Percentiles rank a stretch among this genome's conserved stretches.
Evolutionary conservation across 2,888 invertebrate genomes (phyloP).

Genomic region (Cremastinae sp.): DNA sequence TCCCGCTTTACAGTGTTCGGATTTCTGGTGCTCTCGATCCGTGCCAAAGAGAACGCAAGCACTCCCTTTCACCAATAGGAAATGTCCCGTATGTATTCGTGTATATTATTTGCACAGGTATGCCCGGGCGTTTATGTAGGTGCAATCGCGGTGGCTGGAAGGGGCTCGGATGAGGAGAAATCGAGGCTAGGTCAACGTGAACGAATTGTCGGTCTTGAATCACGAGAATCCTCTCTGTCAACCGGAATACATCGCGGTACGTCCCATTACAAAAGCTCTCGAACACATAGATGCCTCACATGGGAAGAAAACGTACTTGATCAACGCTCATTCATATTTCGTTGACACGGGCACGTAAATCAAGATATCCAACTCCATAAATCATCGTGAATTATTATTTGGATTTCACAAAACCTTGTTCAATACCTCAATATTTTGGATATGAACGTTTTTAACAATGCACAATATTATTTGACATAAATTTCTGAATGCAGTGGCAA

Average conservation of each 20-base stretch:
- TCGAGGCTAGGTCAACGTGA: conserved; percentile 56
- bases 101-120: conserved; percentile 20
- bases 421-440: background rate
- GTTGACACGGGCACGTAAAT: conserved; percentile 37
- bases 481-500: too few species aligned
- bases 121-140: background rate
- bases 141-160: conserved; percentile 11
- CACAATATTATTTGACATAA: too few species aligned
- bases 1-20: conserved; percentile 26
- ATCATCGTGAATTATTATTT: conserved; percentile 30
- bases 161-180: conserved; percentile 43
- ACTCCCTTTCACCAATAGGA: conserved; percentile 46
- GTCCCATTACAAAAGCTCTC: conserved; percentile 27
- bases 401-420: background rate
- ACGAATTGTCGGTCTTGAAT: conserved; percentile 59
- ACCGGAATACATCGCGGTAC: conserved; percentile 30
- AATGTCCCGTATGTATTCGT: conserved; percentile 39
- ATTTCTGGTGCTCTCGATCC: conserved; percentile 37
- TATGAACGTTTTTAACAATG: background rate
- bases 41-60: conserved; percentile 31
- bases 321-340: conserved; percentile 25
- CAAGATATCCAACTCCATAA: conserved; percentile 24
- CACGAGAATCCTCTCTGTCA: conserved; percentile 57
- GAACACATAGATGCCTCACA: background rate
- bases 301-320: conserved; percentile 5